Evolutionary conservation across 2,888 invertebrate genomes (phyloP).

Genomic region (Ochropleura plecta): DNA sequence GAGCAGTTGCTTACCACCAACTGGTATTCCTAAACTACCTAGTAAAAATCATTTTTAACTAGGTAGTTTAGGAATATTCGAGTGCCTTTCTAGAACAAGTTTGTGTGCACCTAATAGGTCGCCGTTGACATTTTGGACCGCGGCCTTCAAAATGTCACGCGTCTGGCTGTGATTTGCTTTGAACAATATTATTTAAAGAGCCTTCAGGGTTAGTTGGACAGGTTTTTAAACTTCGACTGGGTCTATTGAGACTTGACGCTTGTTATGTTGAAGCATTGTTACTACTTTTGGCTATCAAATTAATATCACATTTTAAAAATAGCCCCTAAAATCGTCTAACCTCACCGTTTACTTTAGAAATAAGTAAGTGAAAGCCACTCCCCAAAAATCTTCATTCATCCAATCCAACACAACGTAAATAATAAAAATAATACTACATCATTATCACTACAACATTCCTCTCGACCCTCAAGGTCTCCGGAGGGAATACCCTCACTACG

Average conservation of each 20-base stretch:
- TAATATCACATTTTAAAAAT: background rate
- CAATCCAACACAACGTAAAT: slow-evolving; percentile 10
- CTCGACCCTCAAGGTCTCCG: background rate
- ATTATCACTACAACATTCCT: slow-evolving; percentile 1
- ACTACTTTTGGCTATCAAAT: background rate
- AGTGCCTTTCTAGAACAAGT: slow-evolving; percentile 1
- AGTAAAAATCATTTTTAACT: background rate
- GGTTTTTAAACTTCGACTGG: slow-evolving; percentile 1
- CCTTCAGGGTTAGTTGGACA: background rate
- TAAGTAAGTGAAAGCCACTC: background rate
- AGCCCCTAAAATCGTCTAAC: background rate
- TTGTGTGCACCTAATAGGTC: slow-evolving; percentile 32
- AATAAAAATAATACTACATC: slow-evolving; percentile 22
- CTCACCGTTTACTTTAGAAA: background rate
- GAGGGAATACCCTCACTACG: slow-evolving; percentile 14
- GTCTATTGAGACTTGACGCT: background rate
- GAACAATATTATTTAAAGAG: slow-evolving; percentile 4
- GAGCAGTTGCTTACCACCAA: background rate
- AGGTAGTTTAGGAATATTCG: background rate
- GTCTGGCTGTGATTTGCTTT: background rate
- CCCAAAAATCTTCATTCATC: background rate
- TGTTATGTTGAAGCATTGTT: background rate
- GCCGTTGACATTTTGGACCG: slow-evolving; percentile 22
- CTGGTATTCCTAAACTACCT: too few species aligned
- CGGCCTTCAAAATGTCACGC: slow-evolving; percentile 45